Percentiles rank a stretch among this genome's conserved stretches.
Conservation (phyloP, 2,113 vertebrate genomes). For the Cichladusa arquata region DNA sequence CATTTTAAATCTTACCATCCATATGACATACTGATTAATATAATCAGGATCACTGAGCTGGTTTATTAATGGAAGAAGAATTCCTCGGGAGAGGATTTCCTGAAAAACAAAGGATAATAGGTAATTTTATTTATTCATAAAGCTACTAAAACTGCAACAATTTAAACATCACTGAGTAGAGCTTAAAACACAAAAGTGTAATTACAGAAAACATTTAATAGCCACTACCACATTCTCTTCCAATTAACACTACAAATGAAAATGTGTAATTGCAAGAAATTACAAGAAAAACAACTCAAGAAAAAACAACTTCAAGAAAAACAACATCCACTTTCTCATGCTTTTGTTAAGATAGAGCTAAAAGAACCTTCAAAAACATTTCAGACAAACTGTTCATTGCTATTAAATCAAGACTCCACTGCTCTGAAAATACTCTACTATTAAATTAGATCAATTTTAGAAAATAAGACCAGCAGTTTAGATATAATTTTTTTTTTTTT, state of each 20-base stretch:
- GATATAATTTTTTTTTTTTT: rapidly evolving
- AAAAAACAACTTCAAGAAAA: neutral
- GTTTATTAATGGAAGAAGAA: conserved; percentile 97
- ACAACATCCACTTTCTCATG: neutral
- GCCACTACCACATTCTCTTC: neutral
- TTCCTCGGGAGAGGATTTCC: conserved; percentile 96
- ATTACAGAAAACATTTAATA: neutral
- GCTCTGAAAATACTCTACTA: neutral
- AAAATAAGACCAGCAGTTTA: neutral
- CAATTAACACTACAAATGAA: neutral
- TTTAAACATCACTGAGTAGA: neutral
- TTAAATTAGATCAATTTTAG: neutral
- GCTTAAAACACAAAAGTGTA: neutral
- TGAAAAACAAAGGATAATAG: conserved; percentile 59
- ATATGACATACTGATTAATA: conserved; percentile 99
- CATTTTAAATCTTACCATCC: conserved; percentile 87
- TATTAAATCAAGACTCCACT: neutral
- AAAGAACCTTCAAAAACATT: neutral
- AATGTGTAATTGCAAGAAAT: neutral
- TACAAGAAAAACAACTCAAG: neutral
- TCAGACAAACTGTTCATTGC: neutral
- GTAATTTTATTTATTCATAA: neutral
- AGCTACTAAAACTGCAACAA: neutral
- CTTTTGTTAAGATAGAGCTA: neutral
- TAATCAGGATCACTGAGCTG: conserved; percentile 99